phyloP scores from a whole-genome alignment of 1,140 invertebrate species.

The Caenorhabditis latens region DNA sequence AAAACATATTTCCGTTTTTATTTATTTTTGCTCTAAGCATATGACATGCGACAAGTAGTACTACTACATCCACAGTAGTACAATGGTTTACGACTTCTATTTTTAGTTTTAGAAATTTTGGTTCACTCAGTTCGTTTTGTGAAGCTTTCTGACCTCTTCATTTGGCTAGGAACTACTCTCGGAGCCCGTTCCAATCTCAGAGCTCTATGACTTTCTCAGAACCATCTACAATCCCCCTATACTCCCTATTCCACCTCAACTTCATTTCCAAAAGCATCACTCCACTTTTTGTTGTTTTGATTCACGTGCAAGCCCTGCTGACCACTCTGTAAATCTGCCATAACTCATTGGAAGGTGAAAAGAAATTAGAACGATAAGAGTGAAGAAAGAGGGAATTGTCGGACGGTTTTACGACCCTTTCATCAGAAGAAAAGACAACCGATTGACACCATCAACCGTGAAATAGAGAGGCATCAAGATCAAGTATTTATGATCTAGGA shows the following conservation, averaged over 20 bases:
- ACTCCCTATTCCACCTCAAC: not conserved
- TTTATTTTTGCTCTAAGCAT: too few species aligned
- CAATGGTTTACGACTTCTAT: too few species aligned
- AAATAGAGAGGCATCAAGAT: too few species aligned
- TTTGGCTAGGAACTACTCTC: too few species aligned
- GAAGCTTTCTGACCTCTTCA: too few species aligned
- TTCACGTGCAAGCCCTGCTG: not conserved
- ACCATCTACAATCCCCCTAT: not conserved
- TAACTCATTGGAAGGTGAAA: conserved; percentile 29
- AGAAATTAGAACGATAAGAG: conserved; percentile 34
- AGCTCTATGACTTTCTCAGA: not conserved
- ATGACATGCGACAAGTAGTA: too few species aligned
- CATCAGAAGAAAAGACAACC: not conserved
- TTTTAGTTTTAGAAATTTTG: too few species aligned
- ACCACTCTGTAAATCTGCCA: conserved; percentile 16
- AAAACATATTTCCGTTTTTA: too few species aligned
- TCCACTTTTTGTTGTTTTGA: not conserved
- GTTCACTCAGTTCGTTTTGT: too few species aligned
- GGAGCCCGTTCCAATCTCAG: too few species aligned
- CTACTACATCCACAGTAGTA: too few species aligned
- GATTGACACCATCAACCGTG: not conserved
- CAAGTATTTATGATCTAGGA: too few species aligned
- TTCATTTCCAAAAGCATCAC: not conserved
- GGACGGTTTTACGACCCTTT: conserved; percentile 16
- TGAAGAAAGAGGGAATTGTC: not conserved